phyloP scores from a whole-genome alignment of 2,797 vertebrate genomes.

The Hippocampus kuda region DNA sequence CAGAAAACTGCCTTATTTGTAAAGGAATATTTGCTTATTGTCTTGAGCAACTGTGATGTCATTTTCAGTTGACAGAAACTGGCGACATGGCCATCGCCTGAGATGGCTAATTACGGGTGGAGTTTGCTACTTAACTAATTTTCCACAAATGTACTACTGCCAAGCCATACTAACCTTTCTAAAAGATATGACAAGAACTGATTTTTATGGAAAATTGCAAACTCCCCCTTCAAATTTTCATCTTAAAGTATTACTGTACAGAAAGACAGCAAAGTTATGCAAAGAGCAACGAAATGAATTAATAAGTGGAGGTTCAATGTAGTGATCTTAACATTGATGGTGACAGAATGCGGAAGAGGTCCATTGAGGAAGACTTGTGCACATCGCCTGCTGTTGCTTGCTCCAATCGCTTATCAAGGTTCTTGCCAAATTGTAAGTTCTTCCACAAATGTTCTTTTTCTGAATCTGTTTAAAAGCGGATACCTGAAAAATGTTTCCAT shows the following conservation, averaged over 20 bases:
- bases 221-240: neutral
- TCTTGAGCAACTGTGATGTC: no score
- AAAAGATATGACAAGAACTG: neutral
- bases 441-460: neutral
- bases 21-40: neutral
- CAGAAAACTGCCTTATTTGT: neutral
- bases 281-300: no score
- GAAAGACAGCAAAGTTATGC: neutral
- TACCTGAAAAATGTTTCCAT: neutral
- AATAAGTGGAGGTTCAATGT: neutral
- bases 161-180: no score
- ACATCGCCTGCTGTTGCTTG: constrained; percentile 36
- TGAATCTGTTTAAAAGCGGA: neutral
- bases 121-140: no score
- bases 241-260: neutral
- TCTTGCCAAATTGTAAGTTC: constrained; percentile 76
- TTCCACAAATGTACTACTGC: no score
- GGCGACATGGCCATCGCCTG: no score
- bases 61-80: no score
- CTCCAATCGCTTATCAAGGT: constrained; percentile 76
- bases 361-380: constrained; percentile 61
- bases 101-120: no score
- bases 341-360: constrained; percentile 65
- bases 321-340: constrained; percentile 11
- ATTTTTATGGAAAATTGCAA: neutral